phyloP scores from a whole-genome alignment of 2,888 invertebrate genomes.

The Agrochola lychnidis region DNA sequence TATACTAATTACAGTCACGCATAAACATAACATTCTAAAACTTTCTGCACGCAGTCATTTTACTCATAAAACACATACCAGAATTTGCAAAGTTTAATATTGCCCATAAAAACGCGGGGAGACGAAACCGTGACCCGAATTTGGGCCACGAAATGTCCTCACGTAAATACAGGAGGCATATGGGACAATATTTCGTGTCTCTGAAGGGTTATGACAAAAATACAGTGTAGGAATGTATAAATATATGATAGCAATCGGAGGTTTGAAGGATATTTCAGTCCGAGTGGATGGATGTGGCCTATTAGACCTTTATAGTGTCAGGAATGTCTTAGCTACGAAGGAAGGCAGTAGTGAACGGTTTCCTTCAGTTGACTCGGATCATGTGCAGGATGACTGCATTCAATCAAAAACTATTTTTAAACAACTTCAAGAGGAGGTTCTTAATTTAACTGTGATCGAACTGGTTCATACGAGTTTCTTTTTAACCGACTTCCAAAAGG shows the following conservation, averaged over 20 bases:
- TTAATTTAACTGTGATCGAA: constrained; percentile 10
- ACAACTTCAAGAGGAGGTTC: constrained; percentile 26
- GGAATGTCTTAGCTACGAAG: constrained; percentile 50
- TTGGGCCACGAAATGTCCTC: constrained; percentile 46
- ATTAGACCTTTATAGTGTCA: constrained; percentile 51
- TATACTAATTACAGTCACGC: constrained; percentile 36
- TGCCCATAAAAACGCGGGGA: constrained; percentile 51
- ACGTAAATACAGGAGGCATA: constrained; percentile 51
- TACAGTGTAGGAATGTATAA: neutral
- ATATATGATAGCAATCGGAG: constrained; percentile 16
- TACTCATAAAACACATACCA: constrained; percentile 30
- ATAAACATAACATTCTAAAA: constrained; percentile 30
- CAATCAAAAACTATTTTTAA: constrained; percentile 39
- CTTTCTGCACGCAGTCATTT: constrained; percentile 37
- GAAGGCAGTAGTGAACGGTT: constrained; percentile 49
- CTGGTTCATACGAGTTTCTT: too few species aligned
- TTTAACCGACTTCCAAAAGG: too few species aligned
- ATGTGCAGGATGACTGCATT: constrained; percentile 52
- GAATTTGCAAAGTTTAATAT: constrained; percentile 56
- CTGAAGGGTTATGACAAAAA: constrained; percentile 38
- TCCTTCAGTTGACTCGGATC: constrained; percentile 55
- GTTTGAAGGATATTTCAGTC: constrained; percentile 41
- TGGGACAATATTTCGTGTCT: constrained; percentile 40
- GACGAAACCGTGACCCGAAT: constrained; percentile 52
- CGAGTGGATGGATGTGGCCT: constrained; percentile 52